Evolutionary conservation across 2,113 vertebrate species (phyloP), one percentile per base, ranked within the genome.

Genomic region (Ictidomys tridecemlineatus): DNA sequence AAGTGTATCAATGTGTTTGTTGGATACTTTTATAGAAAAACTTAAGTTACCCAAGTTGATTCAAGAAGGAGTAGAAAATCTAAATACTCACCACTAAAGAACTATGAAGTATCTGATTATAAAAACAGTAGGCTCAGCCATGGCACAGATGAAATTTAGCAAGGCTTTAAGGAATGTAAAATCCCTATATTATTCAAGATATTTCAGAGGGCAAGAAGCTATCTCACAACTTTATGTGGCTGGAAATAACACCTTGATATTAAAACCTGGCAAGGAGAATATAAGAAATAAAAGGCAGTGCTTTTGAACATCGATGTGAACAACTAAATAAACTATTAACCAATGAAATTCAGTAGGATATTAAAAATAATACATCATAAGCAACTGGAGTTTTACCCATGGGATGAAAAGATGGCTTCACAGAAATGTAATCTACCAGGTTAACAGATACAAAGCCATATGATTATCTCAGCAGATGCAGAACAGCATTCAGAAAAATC

Each of bases 371-470:
- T 79, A 51, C 9, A 56, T 56, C 51, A 51, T 26, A 93, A 85
- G 10, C 61, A 83, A 93, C 24, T 82, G 34, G 80, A 69, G 14
- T 88, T 96, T 91, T 78, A 84, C 69, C 72, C 82, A 3, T 85
- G 74, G 89, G 78, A 76, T 20, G 45, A 91, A 95, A 89, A 96
- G 48, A 83, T 94, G 53, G 85, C n/a, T 85, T 69, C 48, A 77
- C 37, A 91, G 94, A 96, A 93, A 78, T 89, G 26, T 85, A 93
- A 95, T 85, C 45, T 76, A 94, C 91, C 53, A 97, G 95, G 93
- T 96, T 94, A 94, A 94, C 86, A 86, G 93, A 96, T 94, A 94
- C 84, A 92, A 95, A 97, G 84, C 91, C 84, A 32, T 88, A 30
- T 91, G 96, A 92, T 93, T 79, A 77, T 97, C 93, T 93, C 37